Base-by-base conservation (phyloP, 2,888 invertebrate genomes). In the Orthosia gothica region DNA sequence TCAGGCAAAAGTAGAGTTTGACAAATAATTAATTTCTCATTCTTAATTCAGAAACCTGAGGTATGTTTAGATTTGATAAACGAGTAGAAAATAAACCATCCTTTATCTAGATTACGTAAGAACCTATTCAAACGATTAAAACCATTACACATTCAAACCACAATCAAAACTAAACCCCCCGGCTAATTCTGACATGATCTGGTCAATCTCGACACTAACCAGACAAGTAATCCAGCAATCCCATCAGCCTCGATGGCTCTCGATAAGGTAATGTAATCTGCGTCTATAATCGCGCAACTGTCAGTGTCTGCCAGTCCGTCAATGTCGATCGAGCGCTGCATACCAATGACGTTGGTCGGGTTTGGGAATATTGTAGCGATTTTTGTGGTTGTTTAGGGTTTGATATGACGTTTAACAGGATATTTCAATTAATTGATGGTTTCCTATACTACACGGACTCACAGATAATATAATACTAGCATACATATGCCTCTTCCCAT, bases 231-330 rank as follows among this genome's bases (percentile, higher is more conserved):
- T 54, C 64, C 50, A 57, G 66, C 79, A 83, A 83, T 79, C 16
- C 61, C 52, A 52, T 65, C 70, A 57, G 68, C 55, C 32, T 26
- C 52, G 64, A 23, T 62, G 71, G 83, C 65, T 71, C 81, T 84
- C 81, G 84, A 74, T 83, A 70, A 70, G 68, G 75, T 82, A 83
- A 83, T 62, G 68, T 61, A 83, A 83, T 81, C 68, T 80, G 80
- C 47, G 63, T 70, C 58, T 66, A 76, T 76, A 76, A 76, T 73
- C 64, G 61, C 18, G 4, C 57, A 23, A 58, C 67, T 49, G 59
- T 68, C 64, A 58, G 49, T 82, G 40, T 73, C 62, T 23, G 23
- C 13, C 61, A 50, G 73, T 76, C 83, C 20, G 5, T 79, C 86
- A 80, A 59, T 67, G 73, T 75, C 69, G 63, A 63, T 16, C 65